phyloP scores from a whole-genome alignment of 2,797 vertebrate species.

The Chrosomus eos region DNA sequence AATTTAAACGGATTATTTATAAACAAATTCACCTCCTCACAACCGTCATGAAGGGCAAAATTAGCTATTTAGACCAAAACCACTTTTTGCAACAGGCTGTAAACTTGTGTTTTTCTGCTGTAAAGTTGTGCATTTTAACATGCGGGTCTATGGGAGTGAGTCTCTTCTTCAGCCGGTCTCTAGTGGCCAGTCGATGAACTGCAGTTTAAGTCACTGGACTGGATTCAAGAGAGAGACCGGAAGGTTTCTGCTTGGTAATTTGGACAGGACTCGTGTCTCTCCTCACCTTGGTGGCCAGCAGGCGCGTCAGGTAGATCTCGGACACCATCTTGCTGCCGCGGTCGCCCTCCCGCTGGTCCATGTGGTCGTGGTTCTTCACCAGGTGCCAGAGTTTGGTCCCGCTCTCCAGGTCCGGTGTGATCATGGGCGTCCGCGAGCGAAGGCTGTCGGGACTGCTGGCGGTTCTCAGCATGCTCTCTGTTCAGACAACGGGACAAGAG shows the following conservation, averaged over 20 bases:
- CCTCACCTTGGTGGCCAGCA: slow-evolving; percentile 93
- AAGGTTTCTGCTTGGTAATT: fast-evolving
- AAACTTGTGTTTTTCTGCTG: too few relatives aligned
- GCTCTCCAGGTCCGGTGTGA: slow-evolving; percentile 95
- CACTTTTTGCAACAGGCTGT: too few relatives aligned
- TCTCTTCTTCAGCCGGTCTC: too few relatives aligned
- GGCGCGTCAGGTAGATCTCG: slow-evolving; percentile 94
- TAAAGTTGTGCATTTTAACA: too few relatives aligned
- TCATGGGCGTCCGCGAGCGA: slow-evolving; percentile 95
- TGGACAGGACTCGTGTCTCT: background rate
- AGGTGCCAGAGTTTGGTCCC: slow-evolving; percentile 98
- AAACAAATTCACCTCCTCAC: too few relatives aligned
- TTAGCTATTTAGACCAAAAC: too few relatives aligned
- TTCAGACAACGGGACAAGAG: background rate
- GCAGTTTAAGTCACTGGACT: fast-evolving
- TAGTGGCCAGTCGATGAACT: too few relatives aligned
- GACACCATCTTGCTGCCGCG: slow-evolving; percentile 98
- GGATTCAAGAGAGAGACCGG: too few relatives aligned
- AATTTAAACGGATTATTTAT: too few relatives aligned
- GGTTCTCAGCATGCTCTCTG: slow-evolving; percentile 98
- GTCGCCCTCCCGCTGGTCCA: slow-evolving; percentile 95
- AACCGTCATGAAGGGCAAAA: too few relatives aligned
- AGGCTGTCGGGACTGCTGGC: slow-evolving; percentile 97
- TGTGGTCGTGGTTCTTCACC: slow-evolving; percentile 97
- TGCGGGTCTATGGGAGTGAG: too few relatives aligned